Evolutionary conservation across 2,888 invertebrate genomes (phyloP).

Genomic region (Lymantria monacha): DNA sequence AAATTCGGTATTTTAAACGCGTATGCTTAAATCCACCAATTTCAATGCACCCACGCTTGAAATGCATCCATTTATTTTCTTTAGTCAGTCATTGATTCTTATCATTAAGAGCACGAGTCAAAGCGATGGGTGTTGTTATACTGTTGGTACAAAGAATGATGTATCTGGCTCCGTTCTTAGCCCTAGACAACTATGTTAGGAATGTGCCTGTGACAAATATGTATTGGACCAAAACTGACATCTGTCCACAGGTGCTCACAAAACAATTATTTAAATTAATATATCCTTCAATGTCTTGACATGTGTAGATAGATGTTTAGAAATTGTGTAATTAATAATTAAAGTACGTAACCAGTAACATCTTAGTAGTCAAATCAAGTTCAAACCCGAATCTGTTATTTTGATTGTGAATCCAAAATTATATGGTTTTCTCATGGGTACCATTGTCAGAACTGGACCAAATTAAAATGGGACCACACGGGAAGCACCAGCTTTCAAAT

Average conservation of each 20-base stretch:
- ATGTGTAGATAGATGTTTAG: not conserved
- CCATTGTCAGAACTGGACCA: too few relatives aligned
- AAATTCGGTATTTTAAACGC: too few relatives aligned
- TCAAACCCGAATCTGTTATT: too few relatives aligned
- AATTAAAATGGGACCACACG: too few relatives aligned
- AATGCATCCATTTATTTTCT: constrained; percentile 23
- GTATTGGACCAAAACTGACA: constrained; percentile 47
- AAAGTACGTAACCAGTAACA: not conserved
- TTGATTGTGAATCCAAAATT: too few relatives aligned
- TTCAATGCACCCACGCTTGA: not conserved
- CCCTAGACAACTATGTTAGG: constrained; percentile 36
- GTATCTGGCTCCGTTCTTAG: constrained; percentile 28
- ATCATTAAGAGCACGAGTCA: constrained; percentile 43
- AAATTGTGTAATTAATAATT: not conserved
- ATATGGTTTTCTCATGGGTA: too few relatives aligned
- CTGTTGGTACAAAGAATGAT: constrained; percentile 39
- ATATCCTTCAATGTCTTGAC: constrained; percentile 18
- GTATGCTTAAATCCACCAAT: not conserved
- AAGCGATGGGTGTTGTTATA: constrained; percentile 26
- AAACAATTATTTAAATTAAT: constrained; percentile 59
- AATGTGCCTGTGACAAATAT: constrained; percentile 61
- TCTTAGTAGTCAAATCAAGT: too few relatives aligned
- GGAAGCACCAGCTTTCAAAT: too few relatives aligned
- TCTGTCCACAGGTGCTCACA: constrained; percentile 46
- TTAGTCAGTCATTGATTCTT: constrained; percentile 20